Evolutionary conservation across 2,888 invertebrate species (phyloP).

Genomic region (Labia minor): DNA sequence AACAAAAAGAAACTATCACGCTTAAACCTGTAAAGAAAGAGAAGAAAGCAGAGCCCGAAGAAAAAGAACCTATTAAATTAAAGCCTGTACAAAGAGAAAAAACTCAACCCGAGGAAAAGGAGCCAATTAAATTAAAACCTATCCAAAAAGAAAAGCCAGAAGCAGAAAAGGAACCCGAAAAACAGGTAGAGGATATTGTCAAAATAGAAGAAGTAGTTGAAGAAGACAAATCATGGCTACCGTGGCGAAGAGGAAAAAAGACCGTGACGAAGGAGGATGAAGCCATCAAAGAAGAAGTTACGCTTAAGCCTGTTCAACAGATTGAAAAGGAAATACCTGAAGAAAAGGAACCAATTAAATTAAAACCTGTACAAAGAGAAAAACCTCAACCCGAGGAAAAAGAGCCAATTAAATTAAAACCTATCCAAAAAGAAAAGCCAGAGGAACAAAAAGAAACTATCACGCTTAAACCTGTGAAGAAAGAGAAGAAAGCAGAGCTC

Average conservation of each 20-base stretch:
- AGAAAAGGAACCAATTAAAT: constrained; percentile 27
- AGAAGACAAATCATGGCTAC: too few relatives aligned
- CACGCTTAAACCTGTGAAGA: constrained; percentile 18
- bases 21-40: constrained; percentile 28
- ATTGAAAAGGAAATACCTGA: constrained; percentile 19
- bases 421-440: constrained; percentile 15
- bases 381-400: constrained; percentile 22
- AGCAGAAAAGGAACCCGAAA: constrained; percentile 27
- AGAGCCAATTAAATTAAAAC: constrained; percentile 21
- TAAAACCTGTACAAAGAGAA: constrained; percentile 22
- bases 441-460: constrained; percentile 22
- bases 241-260: too few relatives aligned
- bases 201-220: constrained; percentile 28
- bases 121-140: constrained; percentile 33
- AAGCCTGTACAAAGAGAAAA: constrained; percentile 29
- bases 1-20: constrained; percentile 29
- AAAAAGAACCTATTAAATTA: constrained; percentile 28
- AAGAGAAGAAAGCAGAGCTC: constrained; percentile 19
- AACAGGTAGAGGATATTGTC: constrained; percentile 33
- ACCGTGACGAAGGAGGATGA: too few relatives aligned
- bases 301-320: constrained; percentile 27
- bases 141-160: constrained; percentile 31
- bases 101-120: constrained; percentile 34
- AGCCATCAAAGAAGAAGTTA: constrained; percentile 26
- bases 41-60: constrained; percentile 21